phyloP scores from a whole-genome alignment of 2,113 vertebrate genomes.

The Serranochromis macrocephalus region DNA sequence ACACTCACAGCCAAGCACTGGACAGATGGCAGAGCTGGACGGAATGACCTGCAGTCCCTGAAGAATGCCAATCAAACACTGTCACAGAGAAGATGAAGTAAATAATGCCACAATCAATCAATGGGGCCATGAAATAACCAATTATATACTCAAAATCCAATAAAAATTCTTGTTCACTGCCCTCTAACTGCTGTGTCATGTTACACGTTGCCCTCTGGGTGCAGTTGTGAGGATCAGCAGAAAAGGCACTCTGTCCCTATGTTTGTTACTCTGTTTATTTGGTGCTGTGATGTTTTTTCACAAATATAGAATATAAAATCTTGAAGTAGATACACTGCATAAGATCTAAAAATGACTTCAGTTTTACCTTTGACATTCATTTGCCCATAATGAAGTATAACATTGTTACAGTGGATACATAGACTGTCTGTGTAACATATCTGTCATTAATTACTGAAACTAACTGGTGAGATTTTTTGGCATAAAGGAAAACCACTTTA shows the following conservation, averaged over 20 bases:
- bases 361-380: background rate
- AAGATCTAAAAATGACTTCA: background rate
- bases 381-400: background rate
- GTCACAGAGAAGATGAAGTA: conserved; percentile 44
- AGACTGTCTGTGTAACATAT: background rate
- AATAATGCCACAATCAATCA: conserved; percentile 54
- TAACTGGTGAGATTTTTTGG: rapidly evolving
- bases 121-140: conserved; percentile 36
- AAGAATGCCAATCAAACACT: conserved; percentile 77
- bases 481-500: background rate
- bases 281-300: background rate
- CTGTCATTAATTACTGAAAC: background rate
- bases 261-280: background rate
- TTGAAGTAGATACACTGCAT: background rate
- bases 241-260: background rate
- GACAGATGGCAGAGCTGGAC: conserved; percentile 63
- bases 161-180: conserved; percentile 13
- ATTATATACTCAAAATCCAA: conserved; percentile 44
- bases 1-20: background rate
- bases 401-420: background rate
- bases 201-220: background rate
- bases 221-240: background rate
- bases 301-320: background rate
- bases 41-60: conserved; percentile 48
- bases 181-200: background rate